Evolutionary conservation across 2,113 vertebrate genomes (phyloP), one percentile per base, ranked within the genome.

Genomic region (Tinamus guttatus): DNA sequence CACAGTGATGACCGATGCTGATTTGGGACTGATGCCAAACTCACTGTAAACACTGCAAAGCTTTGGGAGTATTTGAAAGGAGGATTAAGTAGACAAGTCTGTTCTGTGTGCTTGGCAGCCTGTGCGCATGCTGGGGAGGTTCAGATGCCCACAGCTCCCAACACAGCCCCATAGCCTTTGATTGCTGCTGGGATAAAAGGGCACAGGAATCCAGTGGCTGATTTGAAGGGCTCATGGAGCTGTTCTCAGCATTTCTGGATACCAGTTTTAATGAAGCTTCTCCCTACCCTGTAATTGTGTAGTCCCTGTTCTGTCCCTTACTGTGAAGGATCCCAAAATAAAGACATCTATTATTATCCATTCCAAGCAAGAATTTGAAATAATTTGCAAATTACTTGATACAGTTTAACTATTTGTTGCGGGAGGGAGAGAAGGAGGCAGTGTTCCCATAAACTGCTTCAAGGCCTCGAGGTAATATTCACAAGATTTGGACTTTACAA

Each of bases 81-180:
- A 30, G 30, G 34, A 67, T 19, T 47, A 59, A 38, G 27, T 7
- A 68, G 38, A 30, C 3, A 58, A 41, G 7, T 81, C 8, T 4
- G 2, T 8, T 60, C 20, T 43, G 13, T 13, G 34, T 1, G 5
- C 78, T 25, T 59, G 16, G 30, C 27, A 81, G 56, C 11, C 51
- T 64, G 7, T 80, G 19, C 20, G 85, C 8, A 36, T 0, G 0
- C 36, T 34, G n/a, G 24, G 19, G 8, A 75, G 11, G 47, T 70
- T 81, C 80, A 73, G 41, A 36, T 76, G 18, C 56, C n/a, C 16
- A 51, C 27, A 93, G 85, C 2, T 45, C 18, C 28, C 45, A 45
- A 38, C 9, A 20, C 1, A 1, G 47, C 5, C 4, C 4, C 60
- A 40, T 34, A 87, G 16, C 13, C 28, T 84, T 81, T 75, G n/a